Conservation (phyloP, 2,113 vertebrate species). For the Periophthalmus modestus region DNA sequence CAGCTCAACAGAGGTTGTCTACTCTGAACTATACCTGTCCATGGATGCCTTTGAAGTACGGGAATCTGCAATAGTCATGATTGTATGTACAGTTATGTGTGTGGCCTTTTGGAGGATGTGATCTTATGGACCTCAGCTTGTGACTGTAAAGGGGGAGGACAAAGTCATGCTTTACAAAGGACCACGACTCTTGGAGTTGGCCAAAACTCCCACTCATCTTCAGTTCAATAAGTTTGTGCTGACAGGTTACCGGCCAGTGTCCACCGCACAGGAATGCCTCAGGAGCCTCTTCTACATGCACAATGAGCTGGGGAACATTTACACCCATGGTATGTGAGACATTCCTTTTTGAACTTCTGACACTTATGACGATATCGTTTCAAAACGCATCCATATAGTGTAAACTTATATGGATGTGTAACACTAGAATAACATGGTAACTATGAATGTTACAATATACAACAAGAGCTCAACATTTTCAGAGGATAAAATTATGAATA, state of each 20-base stretch:
- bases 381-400: not conserved
- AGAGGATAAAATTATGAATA: not conserved
- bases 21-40: slow-evolving; percentile 53
- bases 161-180: slow-evolving; percentile 73
- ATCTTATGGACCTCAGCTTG: slow-evolving; percentile 28
- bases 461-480: not conserved
- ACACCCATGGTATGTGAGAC: slow-evolving; percentile 85
- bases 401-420: not conserved
- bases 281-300: slow-evolving; percentile 90
- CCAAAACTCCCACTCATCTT: slow-evolving; percentile 85
- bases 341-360: not conserved
- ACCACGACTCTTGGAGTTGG: slow-evolving; percentile 84
- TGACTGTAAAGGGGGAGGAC: slow-evolving; percentile 14
- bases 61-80: slow-evolving; percentile 14
- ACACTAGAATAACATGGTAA: not conserved
- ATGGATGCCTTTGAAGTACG: slow-evolving; percentile 30
- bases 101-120: slow-evolving; percentile 38
- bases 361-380: not conserved
- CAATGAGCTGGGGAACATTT: slow-evolving; percentile 93
- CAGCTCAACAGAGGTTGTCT: slow-evolving; percentile 59
- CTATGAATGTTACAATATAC: not conserved
- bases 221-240: slow-evolving; percentile 92
- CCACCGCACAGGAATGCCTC: slow-evolving; percentile 81
- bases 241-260: slow-evolving; percentile 86
- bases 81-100: slow-evolving; percentile 6